These are phyloP conservation scores for Luffia ferchaultella DNA, from an alignment of 2,888 invertebrate species.

Conservation along the genomic window DNA sequence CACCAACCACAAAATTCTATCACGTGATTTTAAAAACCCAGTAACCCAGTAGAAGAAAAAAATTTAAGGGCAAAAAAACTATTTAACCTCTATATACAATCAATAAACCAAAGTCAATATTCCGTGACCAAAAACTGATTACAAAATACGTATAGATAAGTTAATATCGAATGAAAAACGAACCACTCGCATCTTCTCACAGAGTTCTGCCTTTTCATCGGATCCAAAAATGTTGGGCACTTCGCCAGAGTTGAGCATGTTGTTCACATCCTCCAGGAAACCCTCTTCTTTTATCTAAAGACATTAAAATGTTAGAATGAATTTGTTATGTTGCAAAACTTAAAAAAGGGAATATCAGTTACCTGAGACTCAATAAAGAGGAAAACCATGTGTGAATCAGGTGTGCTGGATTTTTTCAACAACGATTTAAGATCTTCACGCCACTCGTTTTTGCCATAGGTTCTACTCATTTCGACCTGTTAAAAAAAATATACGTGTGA, in stretches of 20 bases:
- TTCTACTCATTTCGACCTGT: constrained; percentile 90
- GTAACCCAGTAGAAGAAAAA: too few relatives aligned
- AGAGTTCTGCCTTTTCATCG: constrained; percentile 90
- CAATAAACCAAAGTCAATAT: too few relatives aligned
- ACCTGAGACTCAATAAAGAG: constrained; percentile 92
- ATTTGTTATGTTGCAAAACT: too few relatives aligned
- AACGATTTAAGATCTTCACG: constrained; percentile 89
- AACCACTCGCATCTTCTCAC: constrained; percentile 87
- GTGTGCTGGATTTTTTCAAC: constrained; percentile 79
- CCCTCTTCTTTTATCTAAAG: constrained; percentile 88
- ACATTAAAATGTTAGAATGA: too few relatives aligned
- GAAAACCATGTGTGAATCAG: constrained; percentile 89
- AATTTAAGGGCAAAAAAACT: too few relatives aligned
- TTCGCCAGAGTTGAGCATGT: constrained; percentile 91
- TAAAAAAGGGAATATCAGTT: constrained; percentile 7
- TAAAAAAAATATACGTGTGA: constrained; percentile 8
- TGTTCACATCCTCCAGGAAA: constrained; percentile 92
- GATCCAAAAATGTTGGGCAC: constrained; percentile 87
- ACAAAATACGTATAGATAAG: too few relatives aligned
- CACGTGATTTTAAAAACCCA: too few relatives aligned
- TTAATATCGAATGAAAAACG: too few relatives aligned
- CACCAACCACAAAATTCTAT: too few relatives aligned
- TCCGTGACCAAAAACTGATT: too few relatives aligned
- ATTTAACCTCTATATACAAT: too few relatives aligned
- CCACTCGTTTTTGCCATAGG: constrained; percentile 87